A percentile compares a stretch with the other conserved stretches of the same genome.
phyloP scores from a whole-genome alignment of 2,797 vertebrate species.

The Nyctibius grandis region DNA sequence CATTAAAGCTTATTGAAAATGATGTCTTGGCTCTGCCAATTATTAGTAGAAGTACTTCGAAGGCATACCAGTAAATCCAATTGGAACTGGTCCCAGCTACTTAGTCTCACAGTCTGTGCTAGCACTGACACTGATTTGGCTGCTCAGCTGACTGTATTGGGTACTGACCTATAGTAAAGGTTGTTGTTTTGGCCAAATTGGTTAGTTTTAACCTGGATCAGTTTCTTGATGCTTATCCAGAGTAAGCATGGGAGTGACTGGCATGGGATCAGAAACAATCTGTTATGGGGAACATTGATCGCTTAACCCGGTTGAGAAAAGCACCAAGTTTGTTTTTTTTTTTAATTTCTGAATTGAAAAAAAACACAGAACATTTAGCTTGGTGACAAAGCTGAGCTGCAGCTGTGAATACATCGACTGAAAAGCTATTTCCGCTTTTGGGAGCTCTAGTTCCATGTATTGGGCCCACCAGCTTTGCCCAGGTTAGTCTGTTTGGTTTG shows the following conservation, averaged over 20 bases:
- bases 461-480: not conserved
- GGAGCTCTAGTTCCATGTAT: not conserved
- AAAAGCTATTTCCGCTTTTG: not conserved
- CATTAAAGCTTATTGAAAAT: not conserved
- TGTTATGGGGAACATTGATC: not conserved
- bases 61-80: not conserved
- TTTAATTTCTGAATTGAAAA: not conserved
- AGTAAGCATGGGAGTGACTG: not conserved
- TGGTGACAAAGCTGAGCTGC: not conserved
- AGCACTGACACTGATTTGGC: not conserved
- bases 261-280: not conserved
- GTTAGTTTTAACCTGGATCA: not conserved
- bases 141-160: not conserved
- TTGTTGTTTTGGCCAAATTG: accelerated
- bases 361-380: not conserved
- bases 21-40: not conserved
- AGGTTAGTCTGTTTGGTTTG: not conserved
- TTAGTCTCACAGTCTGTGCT: not conserved
- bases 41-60: not conserved
- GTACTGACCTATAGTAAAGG: not conserved
- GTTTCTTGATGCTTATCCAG: not conserved
- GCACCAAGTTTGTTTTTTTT: too few relatives aligned
- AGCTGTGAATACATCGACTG: not conserved
- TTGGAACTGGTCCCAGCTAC: not conserved
- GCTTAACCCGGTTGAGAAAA: not conserved